These are phyloP conservation scores for Lerista edwardsae DNA, from an alignment of 2,797 vertebrate genomes.

Conservation along the genomic window DNA sequence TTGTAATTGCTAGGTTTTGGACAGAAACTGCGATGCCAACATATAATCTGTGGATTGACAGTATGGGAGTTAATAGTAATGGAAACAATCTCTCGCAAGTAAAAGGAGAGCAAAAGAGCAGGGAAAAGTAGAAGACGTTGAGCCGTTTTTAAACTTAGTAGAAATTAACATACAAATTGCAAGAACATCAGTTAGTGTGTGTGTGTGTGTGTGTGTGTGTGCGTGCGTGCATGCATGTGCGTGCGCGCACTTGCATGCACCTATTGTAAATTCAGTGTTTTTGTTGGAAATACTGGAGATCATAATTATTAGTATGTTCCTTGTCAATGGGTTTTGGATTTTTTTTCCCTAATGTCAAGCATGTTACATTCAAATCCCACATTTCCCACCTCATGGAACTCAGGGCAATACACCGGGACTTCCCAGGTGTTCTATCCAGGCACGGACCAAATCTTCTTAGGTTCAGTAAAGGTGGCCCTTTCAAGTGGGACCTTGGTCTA, in stretches of 20 bases:
- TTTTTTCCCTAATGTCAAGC: background rate
- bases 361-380: too few relatives aligned
- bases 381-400: too few relatives aligned
- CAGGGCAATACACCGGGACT: too few relatives aligned
- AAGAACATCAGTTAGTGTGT: background rate
- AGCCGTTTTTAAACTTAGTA: background rate
- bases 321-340: background rate
- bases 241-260: background rate
- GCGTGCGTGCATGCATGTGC: too few relatives aligned
- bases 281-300: background rate
- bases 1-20: conserved; percentile 1
- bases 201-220: background rate
- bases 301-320: background rate
- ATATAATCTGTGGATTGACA: background rate
- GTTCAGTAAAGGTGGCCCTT: too few relatives aligned
- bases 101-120: background rate
- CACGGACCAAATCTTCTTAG: too few relatives aligned
- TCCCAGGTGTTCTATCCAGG: too few relatives aligned
- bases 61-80: background rate
- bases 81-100: background rate
- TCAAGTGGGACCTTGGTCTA: too few relatives aligned
- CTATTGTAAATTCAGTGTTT: background rate
- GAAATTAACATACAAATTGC: conserved; percentile 4
- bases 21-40: background rate
- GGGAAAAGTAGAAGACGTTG: background rate